A percentile compares a stretch with the other conserved stretches of the same genome.
These are phyloP conservation scores for Zhengitettix transpicula DNA, from an alignment of 2,888 invertebrate genomes.

Conservation along the genomic window DNA sequence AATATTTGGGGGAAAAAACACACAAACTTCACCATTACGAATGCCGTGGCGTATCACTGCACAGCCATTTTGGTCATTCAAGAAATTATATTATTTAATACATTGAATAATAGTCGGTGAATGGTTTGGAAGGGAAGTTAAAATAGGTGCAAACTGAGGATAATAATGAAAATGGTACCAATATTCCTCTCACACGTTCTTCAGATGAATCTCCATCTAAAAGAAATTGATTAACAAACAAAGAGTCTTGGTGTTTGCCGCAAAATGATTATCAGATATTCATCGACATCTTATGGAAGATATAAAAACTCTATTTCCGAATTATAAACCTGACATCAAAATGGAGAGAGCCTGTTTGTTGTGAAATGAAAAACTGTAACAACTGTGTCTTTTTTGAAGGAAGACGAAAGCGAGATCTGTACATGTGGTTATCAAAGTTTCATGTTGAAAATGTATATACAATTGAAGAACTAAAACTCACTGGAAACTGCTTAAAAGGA, in stretches of 20 bases:
- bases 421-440: constrained; percentile 93
- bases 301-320: constrained; percentile 79
- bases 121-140: background rate
- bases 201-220: background rate
- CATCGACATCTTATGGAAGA: constrained; percentile 95
- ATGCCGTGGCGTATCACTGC: too few relatives aligned
- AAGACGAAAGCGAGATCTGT: constrained; percentile 78
- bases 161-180: background rate
- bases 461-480: constrained; percentile 92
- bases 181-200: background rate
- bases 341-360: constrained; percentile 79
- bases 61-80: too few relatives aligned
- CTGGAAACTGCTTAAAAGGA: constrained; percentile 90
- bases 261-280: constrained; percentile 80
- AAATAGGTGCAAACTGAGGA: background rate
- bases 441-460: constrained; percentile 93
- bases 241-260: constrained; percentile 83
- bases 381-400: constrained; percentile 92
- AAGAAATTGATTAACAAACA: constrained; percentile 85
- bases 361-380: constrained; percentile 93
- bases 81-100: too few relatives aligned
- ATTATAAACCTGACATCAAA: constrained; percentile 82
- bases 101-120: too few relatives aligned
- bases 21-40: too few relatives aligned
- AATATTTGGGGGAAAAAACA: too few relatives aligned